phyloP scores from a whole-genome alignment of 2,888 invertebrate genomes.

The Eueremaeus valkanovi region DNA sequence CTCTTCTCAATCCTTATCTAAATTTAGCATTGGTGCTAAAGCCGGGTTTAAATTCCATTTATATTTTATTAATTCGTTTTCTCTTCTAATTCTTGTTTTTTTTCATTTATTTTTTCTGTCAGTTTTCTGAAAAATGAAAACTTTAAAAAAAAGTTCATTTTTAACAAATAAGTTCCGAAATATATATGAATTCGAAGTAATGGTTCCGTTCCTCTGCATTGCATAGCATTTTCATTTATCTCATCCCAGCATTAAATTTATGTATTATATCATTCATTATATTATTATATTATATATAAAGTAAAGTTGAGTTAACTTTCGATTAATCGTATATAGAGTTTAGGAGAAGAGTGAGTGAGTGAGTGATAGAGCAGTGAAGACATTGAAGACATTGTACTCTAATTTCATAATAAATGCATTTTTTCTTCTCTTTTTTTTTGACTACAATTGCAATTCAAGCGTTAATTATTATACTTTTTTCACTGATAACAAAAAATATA shows the following conservation, averaged over 20 bases:
- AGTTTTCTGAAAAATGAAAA: slow-evolving; percentile 22
- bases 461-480: slow-evolving; percentile 31
- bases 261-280: neutral
- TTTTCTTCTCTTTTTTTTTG: no score
- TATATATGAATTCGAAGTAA: neutral
- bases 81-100: neutral
- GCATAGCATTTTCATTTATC: neutral
- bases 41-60: neutral
- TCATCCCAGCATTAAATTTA: neutral
- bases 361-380: neutral
- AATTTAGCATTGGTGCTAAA: neutral
- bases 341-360: neutral
- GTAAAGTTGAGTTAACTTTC: slow-evolving; percentile 3
- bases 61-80: no score
- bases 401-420: slow-evolving; percentile 28
- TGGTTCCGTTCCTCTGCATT: slow-evolving; percentile 11
- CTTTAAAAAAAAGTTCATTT: slow-evolving; percentile 30
- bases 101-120: neutral
- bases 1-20: neutral
- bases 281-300: slow-evolving; percentile 7
- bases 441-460: slow-evolving; percentile 30
- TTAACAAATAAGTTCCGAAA: slow-evolving; percentile 16
- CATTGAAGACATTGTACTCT: slow-evolving; percentile 19
- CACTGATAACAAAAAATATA: slow-evolving; percentile 12
- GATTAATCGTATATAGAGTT: neutral